phyloP scores from a whole-genome alignment of 2,888 invertebrate species.

The Lumbricus terrestris region DNA sequence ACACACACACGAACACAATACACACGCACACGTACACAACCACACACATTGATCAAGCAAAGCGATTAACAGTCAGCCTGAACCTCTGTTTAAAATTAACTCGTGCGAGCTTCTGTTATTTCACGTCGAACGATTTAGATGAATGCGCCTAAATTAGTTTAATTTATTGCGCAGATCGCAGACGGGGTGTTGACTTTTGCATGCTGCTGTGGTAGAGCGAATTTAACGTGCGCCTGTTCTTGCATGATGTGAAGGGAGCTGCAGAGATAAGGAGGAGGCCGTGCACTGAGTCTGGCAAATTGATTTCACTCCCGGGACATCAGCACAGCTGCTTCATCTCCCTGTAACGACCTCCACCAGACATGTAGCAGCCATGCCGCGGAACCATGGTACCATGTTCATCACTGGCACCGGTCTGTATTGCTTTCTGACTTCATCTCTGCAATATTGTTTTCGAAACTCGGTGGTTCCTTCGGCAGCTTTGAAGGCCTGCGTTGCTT shows the following conservation, averaged over 20 bases:
- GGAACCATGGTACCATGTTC: background rate
- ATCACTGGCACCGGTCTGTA: background rate
- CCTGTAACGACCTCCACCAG: background rate
- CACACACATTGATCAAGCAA: no score
- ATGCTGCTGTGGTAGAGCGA: background rate
- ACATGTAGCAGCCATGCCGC: no score
- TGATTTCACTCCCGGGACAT: background rate
- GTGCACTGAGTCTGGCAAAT: background rate
- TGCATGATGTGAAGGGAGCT: background rate
- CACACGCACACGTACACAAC: no score
- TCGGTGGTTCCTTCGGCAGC: background rate
- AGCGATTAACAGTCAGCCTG: no score
- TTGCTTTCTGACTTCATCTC: background rate
- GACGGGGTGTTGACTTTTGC: background rate
- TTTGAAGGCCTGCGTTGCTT: background rate
- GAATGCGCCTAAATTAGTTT: background rate
- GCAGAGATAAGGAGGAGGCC: background rate
- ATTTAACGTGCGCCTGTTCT: background rate
- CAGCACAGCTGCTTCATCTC: background rate
- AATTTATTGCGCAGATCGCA: background rate
- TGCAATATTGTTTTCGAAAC: constrained; percentile 3
- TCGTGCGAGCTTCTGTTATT: background rate
- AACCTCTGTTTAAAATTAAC: no score
- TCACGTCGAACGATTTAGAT: background rate
- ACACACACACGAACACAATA: no score